Percentiles rank a stretch among this genome's conserved stretches.
Conservation (phyloP, 2,888 invertebrate species). For the Ichneumoninae sp. region DNA sequence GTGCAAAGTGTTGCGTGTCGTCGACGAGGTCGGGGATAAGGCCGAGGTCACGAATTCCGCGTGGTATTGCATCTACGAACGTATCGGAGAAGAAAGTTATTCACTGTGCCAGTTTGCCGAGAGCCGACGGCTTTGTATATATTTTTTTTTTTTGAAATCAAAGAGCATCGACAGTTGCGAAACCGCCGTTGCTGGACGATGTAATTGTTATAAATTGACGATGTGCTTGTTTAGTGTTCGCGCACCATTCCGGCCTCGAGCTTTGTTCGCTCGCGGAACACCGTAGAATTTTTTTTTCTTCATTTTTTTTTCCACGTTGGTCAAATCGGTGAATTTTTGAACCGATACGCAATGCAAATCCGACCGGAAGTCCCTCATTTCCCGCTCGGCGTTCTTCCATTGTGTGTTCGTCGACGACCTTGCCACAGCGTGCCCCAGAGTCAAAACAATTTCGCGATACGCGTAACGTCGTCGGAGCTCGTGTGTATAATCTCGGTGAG, state of each 20-base stretch:
- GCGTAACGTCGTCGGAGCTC: background rate
- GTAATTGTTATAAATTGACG: too few species aligned
- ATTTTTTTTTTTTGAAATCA: too few species aligned
- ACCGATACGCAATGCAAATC: background rate
- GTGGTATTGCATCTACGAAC: background rate
- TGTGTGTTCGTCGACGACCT: background rate
- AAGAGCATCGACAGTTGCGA: too few species aligned
- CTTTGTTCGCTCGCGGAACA: too few species aligned
- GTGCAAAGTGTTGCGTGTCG: background rate
- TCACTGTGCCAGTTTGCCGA: background rate
- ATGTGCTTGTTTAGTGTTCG: too few species aligned
- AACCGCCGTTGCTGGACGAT: too few species aligned
- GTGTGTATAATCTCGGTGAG: background rate
- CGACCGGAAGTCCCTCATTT: background rate
- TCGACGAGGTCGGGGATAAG: slow-evolving; percentile 18
- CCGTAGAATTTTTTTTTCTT: background rate
- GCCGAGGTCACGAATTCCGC: slow-evolving; percentile 26
- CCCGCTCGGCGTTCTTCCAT: background rate
- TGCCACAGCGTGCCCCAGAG: background rate
- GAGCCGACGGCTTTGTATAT: background rate
- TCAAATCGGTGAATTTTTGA: background rate
- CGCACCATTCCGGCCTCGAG: too few species aligned
- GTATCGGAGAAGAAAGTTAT: background rate
- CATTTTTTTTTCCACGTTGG: background rate
- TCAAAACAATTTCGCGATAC: background rate